phyloP scores from a whole-genome alignment of 2,113 vertebrate species.

The Hylia prasina region DNA sequence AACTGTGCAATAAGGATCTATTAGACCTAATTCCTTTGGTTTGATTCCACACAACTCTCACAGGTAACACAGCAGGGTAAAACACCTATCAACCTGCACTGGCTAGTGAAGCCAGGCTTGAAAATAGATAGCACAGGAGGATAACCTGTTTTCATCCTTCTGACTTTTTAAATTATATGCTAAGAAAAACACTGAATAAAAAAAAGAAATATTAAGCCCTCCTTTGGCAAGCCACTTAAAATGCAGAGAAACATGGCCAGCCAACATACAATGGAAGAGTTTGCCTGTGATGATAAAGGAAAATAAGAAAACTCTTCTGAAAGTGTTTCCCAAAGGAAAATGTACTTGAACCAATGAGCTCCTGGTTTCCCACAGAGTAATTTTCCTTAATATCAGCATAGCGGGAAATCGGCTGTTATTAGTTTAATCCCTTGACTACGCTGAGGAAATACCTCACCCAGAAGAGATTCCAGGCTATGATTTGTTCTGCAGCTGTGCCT shows the following conservation, averaged over 20 bases:
- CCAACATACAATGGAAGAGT: not conserved
- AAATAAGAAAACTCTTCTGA: not conserved
- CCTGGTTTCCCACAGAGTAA: not conserved
- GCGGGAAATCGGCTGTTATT: constrained; percentile 9
- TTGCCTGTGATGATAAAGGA: not conserved
- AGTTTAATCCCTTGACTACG: not conserved
- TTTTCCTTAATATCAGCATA: not conserved
- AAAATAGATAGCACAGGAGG: not conserved
- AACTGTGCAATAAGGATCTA: not conserved
- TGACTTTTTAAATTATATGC: not conserved
- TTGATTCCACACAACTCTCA: not conserved
- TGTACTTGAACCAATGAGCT: not conserved
- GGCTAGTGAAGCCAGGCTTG: not conserved
- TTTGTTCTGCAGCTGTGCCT: not conserved
- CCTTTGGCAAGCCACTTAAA: not conserved
- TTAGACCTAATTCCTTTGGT: not conserved
- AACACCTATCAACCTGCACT: not conserved
- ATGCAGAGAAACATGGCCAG: not conserved
- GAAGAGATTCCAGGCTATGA: constrained; percentile 6
- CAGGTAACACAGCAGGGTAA: not conserved
- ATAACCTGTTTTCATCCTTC: not conserved
- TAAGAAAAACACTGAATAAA: not conserved
- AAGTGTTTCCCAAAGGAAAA: not conserved
- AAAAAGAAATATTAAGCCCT: not conserved
- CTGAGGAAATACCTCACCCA: constrained; percentile 32